These are phyloP conservation scores for Araneus ventricosus DNA, from an alignment of 1,140 invertebrate species.

Conservation along the genomic window DNA sequence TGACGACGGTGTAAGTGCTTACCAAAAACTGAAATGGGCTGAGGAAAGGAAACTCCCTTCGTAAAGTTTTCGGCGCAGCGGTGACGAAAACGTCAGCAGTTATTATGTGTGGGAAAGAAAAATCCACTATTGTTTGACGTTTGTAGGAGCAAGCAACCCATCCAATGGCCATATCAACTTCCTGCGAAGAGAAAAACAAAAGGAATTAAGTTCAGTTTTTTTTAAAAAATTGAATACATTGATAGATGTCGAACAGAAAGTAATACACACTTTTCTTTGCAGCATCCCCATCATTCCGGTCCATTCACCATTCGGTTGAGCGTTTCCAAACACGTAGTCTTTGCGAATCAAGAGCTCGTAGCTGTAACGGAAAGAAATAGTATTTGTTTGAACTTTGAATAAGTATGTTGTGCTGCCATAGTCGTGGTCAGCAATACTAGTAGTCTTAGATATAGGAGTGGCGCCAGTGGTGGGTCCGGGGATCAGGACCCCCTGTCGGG, in stretches of 20 bases:
- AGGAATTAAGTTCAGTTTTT: neutral
- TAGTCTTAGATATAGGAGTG: too few species aligned
- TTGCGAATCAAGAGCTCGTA: neutral
- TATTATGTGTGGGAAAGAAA: constrained; percentile 22
- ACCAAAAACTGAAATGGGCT: neutral
- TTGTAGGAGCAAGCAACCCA: neutral
- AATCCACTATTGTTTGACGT: neutral
- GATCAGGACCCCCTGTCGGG: too few species aligned
- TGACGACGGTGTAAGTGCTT: neutral
- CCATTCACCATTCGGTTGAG: neutral
- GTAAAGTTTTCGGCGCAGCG: neutral
- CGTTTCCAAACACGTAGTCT: neutral
- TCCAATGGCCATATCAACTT: constrained; percentile 16
- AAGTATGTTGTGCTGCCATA: too few species aligned
- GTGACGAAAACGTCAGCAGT: neutral
- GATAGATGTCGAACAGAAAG: too few species aligned
- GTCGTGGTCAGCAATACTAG: too few species aligned
- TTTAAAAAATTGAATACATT: too few species aligned
- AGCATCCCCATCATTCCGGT: constrained; percentile 21
- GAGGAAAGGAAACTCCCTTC: neutral
- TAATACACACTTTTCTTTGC: neutral
- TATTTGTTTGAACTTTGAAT: too few species aligned
- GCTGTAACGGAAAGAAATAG: neutral
- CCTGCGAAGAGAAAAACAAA: neutral
- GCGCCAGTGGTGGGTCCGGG: too few species aligned